Evolutionary conservation across 2,888 invertebrate species (phyloP).

Genomic region (Aporophyla lueneburgensis): DNA sequence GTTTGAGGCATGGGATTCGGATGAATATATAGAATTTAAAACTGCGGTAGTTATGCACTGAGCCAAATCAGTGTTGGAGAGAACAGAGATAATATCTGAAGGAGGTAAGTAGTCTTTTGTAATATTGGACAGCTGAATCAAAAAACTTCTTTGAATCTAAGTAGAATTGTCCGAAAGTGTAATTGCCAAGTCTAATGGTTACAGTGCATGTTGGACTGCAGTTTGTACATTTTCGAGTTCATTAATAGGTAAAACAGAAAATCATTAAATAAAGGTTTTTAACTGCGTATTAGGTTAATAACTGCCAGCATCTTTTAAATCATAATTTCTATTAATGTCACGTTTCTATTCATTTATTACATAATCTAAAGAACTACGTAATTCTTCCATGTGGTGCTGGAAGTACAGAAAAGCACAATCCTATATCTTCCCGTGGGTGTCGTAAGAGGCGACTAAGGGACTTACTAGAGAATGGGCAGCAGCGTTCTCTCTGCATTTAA

Average conservation of each 20-base stretch:
- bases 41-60: too few relatives aligned
- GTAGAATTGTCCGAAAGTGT: background rate
- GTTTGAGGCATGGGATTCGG: too few relatives aligned
- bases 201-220: background rate
- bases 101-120: background rate
- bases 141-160: conserved; percentile 16
- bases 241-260: too few relatives aligned
- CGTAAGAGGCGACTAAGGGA: too few relatives aligned
- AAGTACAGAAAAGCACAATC: too few relatives aligned
- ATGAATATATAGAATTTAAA: too few relatives aligned
- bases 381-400: too few relatives aligned
- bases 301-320: background rate
- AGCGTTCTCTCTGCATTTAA: too few relatives aligned
- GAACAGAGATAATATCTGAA: background rate
- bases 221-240: background rate
- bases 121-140: background rate
- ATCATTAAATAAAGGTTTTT: too few relatives aligned
- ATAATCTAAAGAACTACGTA: background rate
- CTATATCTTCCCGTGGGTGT: too few relatives aligned
- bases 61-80: background rate
- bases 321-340: background rate
- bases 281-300: too few relatives aligned
- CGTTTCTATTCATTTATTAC: background rate
- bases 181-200: background rate
- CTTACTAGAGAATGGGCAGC: too few relatives aligned